These are phyloP conservation scores for Cuculus canorus DNA, from an alignment of 2,797 vertebrate species.

Conservation along the genomic window DNA sequence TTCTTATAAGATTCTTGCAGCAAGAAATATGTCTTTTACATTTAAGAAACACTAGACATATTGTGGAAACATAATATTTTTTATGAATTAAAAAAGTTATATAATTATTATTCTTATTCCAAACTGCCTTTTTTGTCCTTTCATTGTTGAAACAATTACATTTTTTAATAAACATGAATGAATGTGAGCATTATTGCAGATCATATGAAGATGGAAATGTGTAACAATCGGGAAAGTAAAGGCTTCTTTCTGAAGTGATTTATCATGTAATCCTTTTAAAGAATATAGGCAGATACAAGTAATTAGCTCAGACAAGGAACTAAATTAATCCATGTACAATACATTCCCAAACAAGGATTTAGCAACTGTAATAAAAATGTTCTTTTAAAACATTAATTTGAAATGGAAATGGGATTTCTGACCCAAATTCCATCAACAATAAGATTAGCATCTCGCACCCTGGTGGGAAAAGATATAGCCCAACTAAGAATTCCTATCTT, in stretches of 20 bases:
- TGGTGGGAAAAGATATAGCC: background rate
- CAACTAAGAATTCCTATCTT: background rate
- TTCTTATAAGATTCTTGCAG: background rate
- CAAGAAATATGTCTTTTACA: background rate
- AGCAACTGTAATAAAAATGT: background rate
- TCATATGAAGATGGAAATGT: background rate
- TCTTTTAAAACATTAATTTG: background rate
- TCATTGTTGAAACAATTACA: background rate
- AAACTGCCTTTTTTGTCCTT: background rate
- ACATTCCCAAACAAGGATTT: background rate
- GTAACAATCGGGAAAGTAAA: background rate
- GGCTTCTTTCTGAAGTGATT: background rate
- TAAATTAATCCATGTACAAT: background rate
- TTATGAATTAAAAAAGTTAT: background rate
- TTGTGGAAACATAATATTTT: background rate
- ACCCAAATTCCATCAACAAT: background rate
- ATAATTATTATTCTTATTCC: background rate
- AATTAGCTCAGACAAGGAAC: background rate
- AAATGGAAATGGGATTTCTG: background rate
- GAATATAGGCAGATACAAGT: background rate
- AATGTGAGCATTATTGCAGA: background rate
- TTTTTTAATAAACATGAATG: background rate
- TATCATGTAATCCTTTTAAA: background rate
- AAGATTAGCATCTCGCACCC: accelerated
- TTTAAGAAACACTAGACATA: background rate